Conservation (phyloP, 2,113 vertebrate species). For the Gorilla gorilla region DNA sequence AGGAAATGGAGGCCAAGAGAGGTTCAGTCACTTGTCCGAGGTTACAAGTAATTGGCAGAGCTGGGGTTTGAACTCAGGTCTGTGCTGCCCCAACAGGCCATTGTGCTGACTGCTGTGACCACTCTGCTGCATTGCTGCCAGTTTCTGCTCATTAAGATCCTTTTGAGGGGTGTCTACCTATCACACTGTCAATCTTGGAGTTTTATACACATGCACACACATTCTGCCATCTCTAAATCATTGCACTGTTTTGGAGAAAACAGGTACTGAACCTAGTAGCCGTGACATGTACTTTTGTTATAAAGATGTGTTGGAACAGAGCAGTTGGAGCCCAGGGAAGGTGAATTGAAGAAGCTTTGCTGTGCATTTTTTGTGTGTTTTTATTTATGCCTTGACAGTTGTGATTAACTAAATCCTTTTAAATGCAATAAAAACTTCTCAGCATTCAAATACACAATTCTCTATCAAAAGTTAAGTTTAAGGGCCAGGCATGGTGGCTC, state of each 20-base stretch:
- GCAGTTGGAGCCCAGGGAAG: neutral
- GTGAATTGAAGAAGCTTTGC: neutral
- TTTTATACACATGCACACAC: neutral
- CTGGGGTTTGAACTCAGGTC: neutral
- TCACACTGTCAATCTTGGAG: neutral
- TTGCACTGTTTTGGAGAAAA: neutral
- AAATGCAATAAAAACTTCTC: constrained; percentile 60
- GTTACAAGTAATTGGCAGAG: neutral
- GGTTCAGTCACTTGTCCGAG: neutral
- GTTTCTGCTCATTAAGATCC: neutral
- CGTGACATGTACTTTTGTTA: rapidly evolving
- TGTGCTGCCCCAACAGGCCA: neutral
- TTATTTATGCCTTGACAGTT: neutral
- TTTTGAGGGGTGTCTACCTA: neutral
- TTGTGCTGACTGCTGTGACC: neutral
- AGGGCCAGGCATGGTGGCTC: neutral
- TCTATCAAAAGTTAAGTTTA: constrained; percentile 68
- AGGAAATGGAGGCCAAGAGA: neutral
- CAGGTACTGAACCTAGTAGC: neutral
- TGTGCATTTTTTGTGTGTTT: neutral
- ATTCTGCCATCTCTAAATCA: neutral
- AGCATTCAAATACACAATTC: constrained; percentile 64
- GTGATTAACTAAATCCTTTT: constrained; percentile 35
- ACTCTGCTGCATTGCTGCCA: neutral
- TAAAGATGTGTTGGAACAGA: neutral